Percentiles rank a stretch among this genome's conserved stretches.
These are phyloP conservation scores for Agapostemon virescens DNA, from an alignment of 2,888 invertebrate species.

Conservation along the genomic window DNA sequence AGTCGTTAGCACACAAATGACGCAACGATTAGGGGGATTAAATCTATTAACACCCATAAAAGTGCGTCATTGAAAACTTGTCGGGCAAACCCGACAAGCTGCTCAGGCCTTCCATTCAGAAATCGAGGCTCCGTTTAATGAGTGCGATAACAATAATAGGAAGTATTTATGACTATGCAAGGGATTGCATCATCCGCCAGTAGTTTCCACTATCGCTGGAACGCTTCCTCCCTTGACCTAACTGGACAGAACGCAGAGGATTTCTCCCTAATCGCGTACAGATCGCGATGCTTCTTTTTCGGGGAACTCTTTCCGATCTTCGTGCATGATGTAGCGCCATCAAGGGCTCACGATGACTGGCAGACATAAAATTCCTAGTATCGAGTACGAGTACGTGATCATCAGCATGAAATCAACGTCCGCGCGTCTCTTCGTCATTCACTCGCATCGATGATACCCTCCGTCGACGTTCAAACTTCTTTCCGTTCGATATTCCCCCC, in stretches of 20 bases:
- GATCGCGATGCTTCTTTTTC: conserved; percentile 39
- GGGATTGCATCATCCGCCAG: conserved; percentile 22
- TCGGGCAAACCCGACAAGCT: not conserved
- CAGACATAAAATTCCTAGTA: conserved; percentile 40
- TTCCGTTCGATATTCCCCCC: not conserved
- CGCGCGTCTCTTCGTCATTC: not conserved
- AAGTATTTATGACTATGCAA: not conserved
- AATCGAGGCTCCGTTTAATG: not conserved
- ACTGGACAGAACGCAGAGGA: conserved; percentile 18
- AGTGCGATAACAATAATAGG: not conserved
- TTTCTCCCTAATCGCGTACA: conserved; percentile 33
- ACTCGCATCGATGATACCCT: not conserved
- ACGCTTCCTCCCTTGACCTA: conserved; percentile 37
- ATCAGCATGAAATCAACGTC: conserved; percentile 14
- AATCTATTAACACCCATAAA: no score
- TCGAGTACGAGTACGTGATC: conserved; percentile 43
- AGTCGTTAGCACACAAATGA: no score
- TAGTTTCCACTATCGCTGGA: conserved; percentile 37
- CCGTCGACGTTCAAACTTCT: not conserved
- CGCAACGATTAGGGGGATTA: no score
- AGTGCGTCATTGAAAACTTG: not conserved
- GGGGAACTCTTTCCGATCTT: conserved; percentile 41
- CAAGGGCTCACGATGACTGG: conserved; percentile 29
- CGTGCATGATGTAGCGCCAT: conserved; percentile 47
- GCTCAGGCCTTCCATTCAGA: not conserved